phyloP scores from a whole-genome alignment of 1,140 invertebrate species.

The Chironomus tepperi region DNA sequence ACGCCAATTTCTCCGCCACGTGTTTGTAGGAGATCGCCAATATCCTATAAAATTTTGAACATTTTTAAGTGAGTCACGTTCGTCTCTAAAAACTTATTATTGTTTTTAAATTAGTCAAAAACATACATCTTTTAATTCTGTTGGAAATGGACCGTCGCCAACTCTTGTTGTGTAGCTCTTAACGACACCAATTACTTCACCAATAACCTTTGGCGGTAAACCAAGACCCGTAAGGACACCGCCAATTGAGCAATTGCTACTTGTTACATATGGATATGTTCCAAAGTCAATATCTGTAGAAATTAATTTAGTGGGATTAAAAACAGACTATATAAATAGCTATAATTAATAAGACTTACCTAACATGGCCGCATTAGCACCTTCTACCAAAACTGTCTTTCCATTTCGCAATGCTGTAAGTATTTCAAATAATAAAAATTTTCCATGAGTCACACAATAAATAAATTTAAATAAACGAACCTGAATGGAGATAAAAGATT shows the following conservation, averaged over 20 bases:
- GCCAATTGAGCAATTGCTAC: constrained; percentile 97
- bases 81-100: no score
- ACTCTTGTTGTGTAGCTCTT: constrained; percentile 98
- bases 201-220: constrained; percentile 80
- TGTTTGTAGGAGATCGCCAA: constrained; percentile 72
- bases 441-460: background rate
- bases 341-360: no score
- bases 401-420: constrained; percentile 53
- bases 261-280: constrained; percentile 98
- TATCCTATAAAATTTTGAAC: constrained; percentile 49
- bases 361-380: constrained; percentile 93
- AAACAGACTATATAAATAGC: no score
- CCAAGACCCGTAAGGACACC: constrained; percentile 97
- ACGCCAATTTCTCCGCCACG: constrained; percentile 91
- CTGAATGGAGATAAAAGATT: constrained; percentile 73
- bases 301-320: no score
- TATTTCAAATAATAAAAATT: background rate
- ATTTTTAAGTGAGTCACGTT: no score
- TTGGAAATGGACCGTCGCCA: constrained; percentile 96
- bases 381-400: constrained; percentile 79
- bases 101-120: no score
- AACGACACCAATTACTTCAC: constrained; percentile 90
- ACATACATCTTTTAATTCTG: constrained; percentile 72
- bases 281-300: constrained; percentile 98
- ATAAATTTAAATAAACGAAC: background rate